Base-by-base conservation (phyloP, 2,888 invertebrate genomes). In the Eueremaeus valkanovi region DNA sequence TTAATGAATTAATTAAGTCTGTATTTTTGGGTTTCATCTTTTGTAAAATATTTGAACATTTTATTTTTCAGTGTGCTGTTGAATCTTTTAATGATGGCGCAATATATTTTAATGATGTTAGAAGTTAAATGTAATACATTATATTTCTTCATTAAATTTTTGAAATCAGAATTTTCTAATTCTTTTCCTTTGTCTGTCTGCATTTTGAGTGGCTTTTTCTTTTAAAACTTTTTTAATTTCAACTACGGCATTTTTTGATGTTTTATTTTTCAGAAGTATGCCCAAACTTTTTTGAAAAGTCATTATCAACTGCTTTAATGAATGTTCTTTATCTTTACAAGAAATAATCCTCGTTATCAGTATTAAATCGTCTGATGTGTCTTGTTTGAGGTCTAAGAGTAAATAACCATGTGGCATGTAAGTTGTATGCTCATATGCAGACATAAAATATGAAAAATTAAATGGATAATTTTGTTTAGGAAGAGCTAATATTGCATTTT, bases 41-140 rank as follows among this genome's bases (percentile, higher is more conserved):
- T 27, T 9, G 55, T 27, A 27, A 55, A 27, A 27, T 27, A 27
- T 27, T 55, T 55, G 6, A 24, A 24, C 24, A 55, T 13, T 55
- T 27, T 24, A 81, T 79, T 75, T 78, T 78, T 81, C 16, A 81
- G 51, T 8, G 80, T 82, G 74, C 80, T 66, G 77, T 81, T 80
- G 11, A 80, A 81, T 6, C 82, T 72, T 78, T 83, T 82, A 1
- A 80, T 79, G 8, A 82, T 76, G 0, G 78, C 76, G 1, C 80
- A 80, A 77, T 83, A 82, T 8, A 80, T 78, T 40, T 80, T 80
- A 8, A 79, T 79, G 75, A 79, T 77, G 0, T 80, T 79, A 3
- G 78, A 78, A 24, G 36, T 31, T 42, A 80, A 80, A 76, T 78
- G 80, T 40, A 78, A 9, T 1, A 68, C 51, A 9, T 70, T 51